These are phyloP conservation scores for Pteruthius melanotis DNA, from an alignment of 2,113 vertebrate genomes.

Conservation along the genomic window DNA sequence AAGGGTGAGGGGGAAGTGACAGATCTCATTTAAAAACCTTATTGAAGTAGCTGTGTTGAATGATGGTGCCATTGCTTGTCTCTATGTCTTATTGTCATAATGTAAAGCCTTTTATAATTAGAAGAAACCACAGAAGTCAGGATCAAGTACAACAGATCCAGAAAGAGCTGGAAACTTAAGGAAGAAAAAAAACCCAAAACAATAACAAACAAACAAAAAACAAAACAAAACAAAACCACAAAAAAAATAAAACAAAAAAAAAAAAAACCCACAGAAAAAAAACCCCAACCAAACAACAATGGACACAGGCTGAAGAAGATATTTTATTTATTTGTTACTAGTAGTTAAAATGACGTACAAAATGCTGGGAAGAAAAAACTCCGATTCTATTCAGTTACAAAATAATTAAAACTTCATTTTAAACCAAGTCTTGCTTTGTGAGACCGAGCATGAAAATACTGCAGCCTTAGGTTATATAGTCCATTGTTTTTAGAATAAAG, in stretches of 20 bases:
- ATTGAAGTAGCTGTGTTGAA: conserved; percentile 48
- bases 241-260: neutral
- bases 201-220: neutral
- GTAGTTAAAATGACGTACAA: conserved; percentile 73
- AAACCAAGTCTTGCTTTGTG: conserved; percentile 68
- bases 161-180: conserved; percentile 53
- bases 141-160: conserved; percentile 41
- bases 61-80: conserved; percentile 40
- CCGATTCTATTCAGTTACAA: conserved; percentile 72
- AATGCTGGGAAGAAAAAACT: conserved; percentile 71
- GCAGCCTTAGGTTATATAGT: conserved; percentile 62
- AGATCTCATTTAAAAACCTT: conserved; percentile 29
- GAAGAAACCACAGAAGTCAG: conserved; percentile 46
- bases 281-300: neutral
- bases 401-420: conserved; percentile 71
- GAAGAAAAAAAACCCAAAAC: neutral
- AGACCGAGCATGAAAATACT: conserved; percentile 60
- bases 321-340: conserved; percentile 75
- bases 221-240: neutral
- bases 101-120: conserved; percentile 47
- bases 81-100: conserved; percentile 38
- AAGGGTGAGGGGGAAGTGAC: conserved; percentile 47
- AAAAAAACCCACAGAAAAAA: too few species aligned
- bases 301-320: conserved; percentile 55
- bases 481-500: conserved; percentile 68